A percentile compares a stretch with the other conserved stretches of the same genome.
Evolutionary conservation across 2,888 invertebrate genomes (phyloP).

Genomic region (Tryphoninae sp.): DNA sequence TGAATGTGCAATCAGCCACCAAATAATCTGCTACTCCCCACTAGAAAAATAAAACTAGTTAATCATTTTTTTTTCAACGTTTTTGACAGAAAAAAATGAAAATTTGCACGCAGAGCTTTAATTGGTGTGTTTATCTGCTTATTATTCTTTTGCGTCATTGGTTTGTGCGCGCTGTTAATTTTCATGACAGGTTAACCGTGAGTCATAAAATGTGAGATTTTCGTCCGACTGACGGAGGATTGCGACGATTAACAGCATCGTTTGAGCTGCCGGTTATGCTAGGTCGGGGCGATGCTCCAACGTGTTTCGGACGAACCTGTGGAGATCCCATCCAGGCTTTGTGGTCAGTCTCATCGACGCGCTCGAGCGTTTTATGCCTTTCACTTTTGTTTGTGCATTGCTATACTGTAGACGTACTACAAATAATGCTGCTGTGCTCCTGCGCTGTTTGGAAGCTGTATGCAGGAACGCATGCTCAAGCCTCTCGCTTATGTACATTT

Average conservation of each 20-base stretch:
- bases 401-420: constrained; percentile 28
- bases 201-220: neutral
- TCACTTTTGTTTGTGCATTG: constrained; percentile 74
- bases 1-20: too few species aligned
- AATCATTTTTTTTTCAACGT: too few species aligned
- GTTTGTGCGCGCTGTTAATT: neutral
- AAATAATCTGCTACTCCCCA: too few species aligned
- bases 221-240: neutral
- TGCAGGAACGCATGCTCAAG: neutral
- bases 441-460: constrained; percentile 47
- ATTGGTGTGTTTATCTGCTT: too few species aligned
- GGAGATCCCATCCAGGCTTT: neutral
- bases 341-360: constrained; percentile 16
- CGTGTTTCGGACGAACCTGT: neutral
- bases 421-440: constrained; percentile 38
- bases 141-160: neutral
- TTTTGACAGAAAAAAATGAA: too few species aligned
- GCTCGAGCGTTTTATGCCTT: constrained; percentile 67
- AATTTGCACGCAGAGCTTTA: too few species aligned
- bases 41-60: too few species aligned
- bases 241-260: neutral
- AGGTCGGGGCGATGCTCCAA: constrained; percentile 71
- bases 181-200: neutral
- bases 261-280: constrained; percentile 65
- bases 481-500: too few species aligned